Evolutionary conservation across 2,113 vertebrate genomes (phyloP), one percentile per base, ranked within the genome.

Genomic region (Accipiter virgatus): DNA sequence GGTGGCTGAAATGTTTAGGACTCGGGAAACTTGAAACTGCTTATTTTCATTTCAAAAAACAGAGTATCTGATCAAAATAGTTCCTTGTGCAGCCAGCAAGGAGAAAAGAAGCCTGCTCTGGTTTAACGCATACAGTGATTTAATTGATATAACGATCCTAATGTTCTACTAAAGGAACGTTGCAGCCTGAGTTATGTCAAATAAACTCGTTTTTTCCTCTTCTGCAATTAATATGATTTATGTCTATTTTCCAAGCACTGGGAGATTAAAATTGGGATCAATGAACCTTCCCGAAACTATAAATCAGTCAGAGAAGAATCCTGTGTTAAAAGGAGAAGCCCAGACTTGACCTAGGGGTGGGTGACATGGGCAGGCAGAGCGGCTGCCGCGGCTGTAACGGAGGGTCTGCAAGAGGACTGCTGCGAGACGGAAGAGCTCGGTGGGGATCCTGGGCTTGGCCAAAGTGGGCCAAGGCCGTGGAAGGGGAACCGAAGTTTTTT

Each of bases 301-400:
- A 65, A 79, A 81, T 65, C 40, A 42, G 21, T n/a, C 68, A 38
- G 56, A 55, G 71, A n/a, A 48, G 47, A 67, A 19, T 25, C 14
- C 42, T 1, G 7, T 14, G 12, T 16, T 23, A 19, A 42, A 78
- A 53, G 26, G 21, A 40, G 47, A 59, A 79, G 21, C 32, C 32
- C 53, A 8, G 32, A 31, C 36, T 56, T n/a, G 74, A 34, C 32
- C 42, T 48, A 8, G 3, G 5, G 62, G 8, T 5, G 63, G 55
- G 55, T 34, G 73, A 14, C 3, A 1, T 0, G 48, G 29, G 56
- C 52, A n/a, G 48, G 47, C 40, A 31, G 25, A 11, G 34, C 13
- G 27, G 26, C 25, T 56, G 31, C 21, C 0, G 3, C 10, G 31
- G n/a, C 19, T 7, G 2, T 13, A 4, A 10, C 12, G 2, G 50